Evolutionary conservation across 1,140 invertebrate species (phyloP).

Genomic region (Pseudomyrmex cubaensis): DNA sequence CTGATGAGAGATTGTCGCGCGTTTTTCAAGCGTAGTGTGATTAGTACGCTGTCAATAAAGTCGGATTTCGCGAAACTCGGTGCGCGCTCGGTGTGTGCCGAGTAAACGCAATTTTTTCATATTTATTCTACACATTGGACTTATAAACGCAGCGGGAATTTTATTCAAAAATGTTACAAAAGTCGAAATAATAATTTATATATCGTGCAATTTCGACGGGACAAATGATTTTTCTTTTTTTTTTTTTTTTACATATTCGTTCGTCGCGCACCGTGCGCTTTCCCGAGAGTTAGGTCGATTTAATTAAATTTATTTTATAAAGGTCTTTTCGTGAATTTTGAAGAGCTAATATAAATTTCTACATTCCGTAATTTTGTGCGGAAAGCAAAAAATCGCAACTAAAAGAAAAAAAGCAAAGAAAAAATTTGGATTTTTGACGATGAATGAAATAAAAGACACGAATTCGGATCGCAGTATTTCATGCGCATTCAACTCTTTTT

Average conservation of each 20-base stretch:
- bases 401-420: background rate
- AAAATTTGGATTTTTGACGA: background rate
- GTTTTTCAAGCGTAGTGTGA: background rate
- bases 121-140: no score
- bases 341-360: background rate
- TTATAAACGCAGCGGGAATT: no score
- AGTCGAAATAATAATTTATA: no score
- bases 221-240: no score
- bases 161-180: no score
- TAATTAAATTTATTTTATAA: no score
- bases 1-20: background rate
- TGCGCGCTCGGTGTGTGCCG: no score
- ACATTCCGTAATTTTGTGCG: background rate
- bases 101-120: no score
- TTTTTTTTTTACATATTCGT: no score
- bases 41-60: background rate
- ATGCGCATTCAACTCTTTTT: background rate
- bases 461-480: constrained; percentile 1
- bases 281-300: no score
- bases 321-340: background rate
- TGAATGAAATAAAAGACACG: background rate
- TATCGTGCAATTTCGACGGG: no score
- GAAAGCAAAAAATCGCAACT: background rate
- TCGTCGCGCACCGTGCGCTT: no score
- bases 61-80: background rate